Evolutionary conservation across 2,113 vertebrate species (phyloP).

Genomic region (Mustelus asterias): DNA sequence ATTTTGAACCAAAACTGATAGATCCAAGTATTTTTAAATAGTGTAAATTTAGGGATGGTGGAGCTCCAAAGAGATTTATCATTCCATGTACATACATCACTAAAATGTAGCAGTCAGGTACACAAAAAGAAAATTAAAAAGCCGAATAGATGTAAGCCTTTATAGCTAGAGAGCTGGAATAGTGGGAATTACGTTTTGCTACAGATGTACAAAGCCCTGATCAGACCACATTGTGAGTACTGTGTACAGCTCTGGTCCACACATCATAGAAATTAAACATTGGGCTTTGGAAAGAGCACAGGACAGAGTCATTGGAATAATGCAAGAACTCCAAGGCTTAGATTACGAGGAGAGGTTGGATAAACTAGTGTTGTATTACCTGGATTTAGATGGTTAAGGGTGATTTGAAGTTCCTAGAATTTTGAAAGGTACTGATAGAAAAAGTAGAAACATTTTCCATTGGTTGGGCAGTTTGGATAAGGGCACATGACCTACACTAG

Average conservation of each 20-base stretch:
- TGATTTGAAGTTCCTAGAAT: background rate
- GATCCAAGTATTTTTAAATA: too few relatives aligned
- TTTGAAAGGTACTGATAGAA: background rate
- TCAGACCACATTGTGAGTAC: background rate
- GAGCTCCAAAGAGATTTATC: too few relatives aligned
- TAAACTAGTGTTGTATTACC: background rate
- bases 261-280: background rate
- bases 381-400: background rate
- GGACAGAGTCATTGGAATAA: background rate
- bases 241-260: background rate
- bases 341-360: background rate
- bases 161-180: too few relatives aligned
- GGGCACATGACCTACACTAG: background rate
- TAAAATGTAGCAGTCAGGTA: too few relatives aligned
- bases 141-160: too few relatives aligned
- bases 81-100: background rate
- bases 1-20: too few relatives aligned
- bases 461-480: background rate
- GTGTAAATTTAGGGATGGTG: too few relatives aligned
- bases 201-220: background rate
- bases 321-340: background rate
- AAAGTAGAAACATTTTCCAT: background rate
- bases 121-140: too few relatives aligned
- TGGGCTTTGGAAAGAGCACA: background rate
- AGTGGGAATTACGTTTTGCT: too few relatives aligned